phyloP scores from a whole-genome alignment of 2,113 vertebrate species.

The Tamias sibiricus region DNA sequence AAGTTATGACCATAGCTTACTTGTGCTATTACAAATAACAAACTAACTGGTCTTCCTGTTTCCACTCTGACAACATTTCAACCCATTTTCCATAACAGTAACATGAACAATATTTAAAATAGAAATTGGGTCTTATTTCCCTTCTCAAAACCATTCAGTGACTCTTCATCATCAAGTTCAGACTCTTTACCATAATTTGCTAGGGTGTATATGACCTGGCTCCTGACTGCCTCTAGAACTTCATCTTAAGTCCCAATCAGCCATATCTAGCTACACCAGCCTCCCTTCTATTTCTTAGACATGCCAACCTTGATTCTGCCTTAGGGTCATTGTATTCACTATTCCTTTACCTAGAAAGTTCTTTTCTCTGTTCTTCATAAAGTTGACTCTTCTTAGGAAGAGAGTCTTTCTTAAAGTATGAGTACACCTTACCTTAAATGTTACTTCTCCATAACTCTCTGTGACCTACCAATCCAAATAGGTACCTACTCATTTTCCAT shows the following conservation, averaged over 20 bases:
- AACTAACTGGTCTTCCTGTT: neutral
- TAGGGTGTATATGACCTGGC: neutral
- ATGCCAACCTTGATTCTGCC: neutral
- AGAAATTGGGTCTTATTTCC: slow-evolving; percentile 42
- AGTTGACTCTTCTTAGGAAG: neutral
- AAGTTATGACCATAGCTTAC: neutral
- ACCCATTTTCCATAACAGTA: neutral
- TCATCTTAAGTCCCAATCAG: neutral
- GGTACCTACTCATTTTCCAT: neutral
- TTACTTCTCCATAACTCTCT: neutral
- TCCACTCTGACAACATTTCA: neutral
- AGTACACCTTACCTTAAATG: neutral
- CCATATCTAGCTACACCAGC: neutral
- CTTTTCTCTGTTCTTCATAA: neutral
- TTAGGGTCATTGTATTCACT: slow-evolving; percentile 14
- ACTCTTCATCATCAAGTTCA: slow-evolving; percentile 37
- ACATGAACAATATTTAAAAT: slow-evolving; percentile 44
- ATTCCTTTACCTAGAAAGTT: slow-evolving; percentile 7
- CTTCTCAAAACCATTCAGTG: slow-evolving; percentile 33
- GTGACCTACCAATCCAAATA: neutral
- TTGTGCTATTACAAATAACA: neutral
- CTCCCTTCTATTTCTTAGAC: slow-evolving; percentile 34
- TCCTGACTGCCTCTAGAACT: neutral
- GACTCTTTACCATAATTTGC: neutral
- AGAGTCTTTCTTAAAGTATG: neutral